Evolutionary conservation across 2,888 invertebrate genomes (phyloP), one percentile per base, ranked within the genome.

Genomic region (Gymnosoma rotundatum): DNA sequence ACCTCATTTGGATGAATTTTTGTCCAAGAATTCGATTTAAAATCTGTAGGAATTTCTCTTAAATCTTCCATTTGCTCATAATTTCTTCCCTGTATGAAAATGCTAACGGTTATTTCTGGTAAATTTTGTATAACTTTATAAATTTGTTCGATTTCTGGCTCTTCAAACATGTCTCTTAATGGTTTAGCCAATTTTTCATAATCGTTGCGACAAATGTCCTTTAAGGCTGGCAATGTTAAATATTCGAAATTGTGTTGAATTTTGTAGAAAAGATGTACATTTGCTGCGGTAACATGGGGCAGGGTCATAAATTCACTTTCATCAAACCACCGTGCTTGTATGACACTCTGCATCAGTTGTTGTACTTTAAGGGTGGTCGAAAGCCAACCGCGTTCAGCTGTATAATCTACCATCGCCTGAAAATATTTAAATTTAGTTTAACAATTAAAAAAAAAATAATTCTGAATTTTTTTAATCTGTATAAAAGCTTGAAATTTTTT

Each of bases 381-480:
- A 9, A 99, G 93, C 97, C 98, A 99, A 64, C 98, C 98, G 87
- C 95, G 94, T 91, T 98, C 97, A 0, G 98, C 97, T 58, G 96
- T 95, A 14, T 97, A 95, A 92, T 99, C 99, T 88, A 99, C 96
- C 97, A 99, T 98, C 21, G 99, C 98, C 97, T 98, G 93, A 18
- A 50, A 81, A 32, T 63, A 45, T 20, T n/a, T 2, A 2, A 48
- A 48, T 16, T n/a, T 4, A 48, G 14, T 16, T 48, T 5, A 6
- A 3, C 3, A n/a, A 16, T 12, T 3, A 14, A 2, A 16, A 45
- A 45, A 45, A 45, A 3, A 16, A 16, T 16, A 32, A 32, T 12
- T 45, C 14, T 45, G 14, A n/a, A n/a, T n/a, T n/a, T n/a, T n/a
- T n/a, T n/a, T n/a, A n/a, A n/a, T n/a, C n/a, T n/a, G n/a, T n/a